Evolutionary conservation across 2,113 vertebrate species (phyloP), one percentile per base, ranked within the genome.

Genomic region (Pangasianodon gigas): DNA sequence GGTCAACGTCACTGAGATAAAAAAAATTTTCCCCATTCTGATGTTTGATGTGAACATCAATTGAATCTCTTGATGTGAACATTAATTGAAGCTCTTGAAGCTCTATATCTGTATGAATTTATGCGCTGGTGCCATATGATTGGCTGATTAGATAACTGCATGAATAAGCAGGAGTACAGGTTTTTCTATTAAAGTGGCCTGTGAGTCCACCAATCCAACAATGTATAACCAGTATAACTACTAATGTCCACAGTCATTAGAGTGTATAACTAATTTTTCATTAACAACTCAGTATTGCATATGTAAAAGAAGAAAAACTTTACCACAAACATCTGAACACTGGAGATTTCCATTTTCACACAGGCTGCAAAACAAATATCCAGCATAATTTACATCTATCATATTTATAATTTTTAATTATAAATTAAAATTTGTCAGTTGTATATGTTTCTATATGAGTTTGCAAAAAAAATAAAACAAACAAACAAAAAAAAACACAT

Each of bases 271-370:
- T 65, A 21, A 60, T 44, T 32, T 37, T 37, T 26, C 26, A 16
- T 46, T 48, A 58, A 80, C 0, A 69, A 1, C 16, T 24, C 29
- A 29, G 51, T n/a, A 71, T 56, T 26, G 24, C 21, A 37, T 82
- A 29, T 58, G 69, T 26, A 46, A 37, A 0, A 80, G 37, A 56
- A 2, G 13, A 89, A 37, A 24, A 56, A 54, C 84, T 56, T 95
- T 94, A 95, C 95, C 95, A 88, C 94, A 95, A 10, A 86, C 83
- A 6, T 88, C 10, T 29, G 93, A 91, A 90, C 96, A 96, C 29
- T 24, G 9, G 26, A 95, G 92, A 7, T 90, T 16, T 92, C 95
- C 96, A 91, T 95, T 87, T 84, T 91, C 88, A 92, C 96, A 96
- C 48, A 84, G 4, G 90, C 96, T 96, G 90, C 7, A 92, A 92